phyloP scores from a whole-genome alignment of 2,113 vertebrate genomes.

The Sylvietta virens region DNA sequence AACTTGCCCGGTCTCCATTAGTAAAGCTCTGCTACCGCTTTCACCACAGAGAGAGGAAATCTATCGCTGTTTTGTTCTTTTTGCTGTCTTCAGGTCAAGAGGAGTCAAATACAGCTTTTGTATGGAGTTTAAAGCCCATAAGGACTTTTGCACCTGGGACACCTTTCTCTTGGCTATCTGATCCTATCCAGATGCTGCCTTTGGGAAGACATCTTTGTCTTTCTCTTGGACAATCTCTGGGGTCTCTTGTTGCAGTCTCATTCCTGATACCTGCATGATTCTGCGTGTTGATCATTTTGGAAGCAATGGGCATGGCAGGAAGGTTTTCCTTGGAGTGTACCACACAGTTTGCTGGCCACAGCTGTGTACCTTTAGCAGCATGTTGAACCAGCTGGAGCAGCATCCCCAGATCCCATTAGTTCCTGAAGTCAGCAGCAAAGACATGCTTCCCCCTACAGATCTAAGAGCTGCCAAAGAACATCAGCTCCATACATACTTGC shows the following conservation, averaged over 20 bases:
- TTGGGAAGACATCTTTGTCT: not conserved
- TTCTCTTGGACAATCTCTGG: not conserved
- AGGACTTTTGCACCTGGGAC: not conserved
- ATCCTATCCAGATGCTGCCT: not conserved
- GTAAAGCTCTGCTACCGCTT: not conserved
- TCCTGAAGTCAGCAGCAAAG: not conserved
- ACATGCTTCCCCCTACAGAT: not conserved
- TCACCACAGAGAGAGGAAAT: not conserved
- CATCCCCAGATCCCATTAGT: not conserved
- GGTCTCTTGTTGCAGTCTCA: fast-evolving
- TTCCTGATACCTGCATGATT: not conserved
- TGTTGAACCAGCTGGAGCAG: not conserved
- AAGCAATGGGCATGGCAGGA: not conserved
- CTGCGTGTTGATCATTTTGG: not conserved
- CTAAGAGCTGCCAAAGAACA: not conserved
- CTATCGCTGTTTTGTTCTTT: not conserved
- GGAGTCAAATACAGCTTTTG: not conserved
- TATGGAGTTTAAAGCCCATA: not conserved
- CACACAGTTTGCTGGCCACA: fast-evolving
- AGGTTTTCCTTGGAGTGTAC: not conserved
- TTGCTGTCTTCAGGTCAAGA: not conserved
- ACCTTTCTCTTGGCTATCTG: not conserved
- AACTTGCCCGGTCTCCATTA: not conserved
- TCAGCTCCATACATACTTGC: not conserved
- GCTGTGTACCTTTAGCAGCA: not conserved